These are phyloP conservation scores for Flexamia atlantica DNA, from an alignment of 2,888 invertebrate genomes.

Conservation along the genomic window DNA sequence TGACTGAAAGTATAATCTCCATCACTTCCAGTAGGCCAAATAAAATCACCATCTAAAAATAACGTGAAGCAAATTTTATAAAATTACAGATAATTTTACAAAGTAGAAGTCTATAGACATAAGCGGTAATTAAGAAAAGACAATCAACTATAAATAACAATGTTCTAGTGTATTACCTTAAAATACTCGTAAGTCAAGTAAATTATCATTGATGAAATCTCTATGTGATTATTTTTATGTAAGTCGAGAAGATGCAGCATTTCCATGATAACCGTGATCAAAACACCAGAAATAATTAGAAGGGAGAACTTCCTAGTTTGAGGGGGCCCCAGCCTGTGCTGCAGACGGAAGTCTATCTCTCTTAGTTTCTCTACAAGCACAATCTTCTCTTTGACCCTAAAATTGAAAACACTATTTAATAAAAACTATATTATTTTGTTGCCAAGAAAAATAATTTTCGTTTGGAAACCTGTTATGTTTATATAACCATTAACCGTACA, in stretches of 20 bases:
- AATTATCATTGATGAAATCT: background rate
- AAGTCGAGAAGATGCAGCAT: background rate
- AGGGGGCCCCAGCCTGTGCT: background rate
- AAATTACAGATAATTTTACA: too few species aligned
- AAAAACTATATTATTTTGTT: too few species aligned
- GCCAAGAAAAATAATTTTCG: too few species aligned
- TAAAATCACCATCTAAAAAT: background rate
- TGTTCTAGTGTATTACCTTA: background rate
- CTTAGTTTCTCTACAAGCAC: background rate
- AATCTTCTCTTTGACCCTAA: constrained; percentile 28
- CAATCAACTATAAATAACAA: too few species aligned
- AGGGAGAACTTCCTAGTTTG: background rate
- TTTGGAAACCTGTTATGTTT: too few species aligned
- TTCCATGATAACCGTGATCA: background rate
- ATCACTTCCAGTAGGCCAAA: constrained; percentile 14
- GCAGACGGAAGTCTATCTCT: constrained; percentile 16
- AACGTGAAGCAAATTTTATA: background rate
- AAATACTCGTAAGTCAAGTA: background rate
- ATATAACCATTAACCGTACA: too few species aligned
- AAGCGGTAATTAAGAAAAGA: too few species aligned
- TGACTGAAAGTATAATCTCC: constrained; percentile 6
- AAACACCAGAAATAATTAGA: background rate
- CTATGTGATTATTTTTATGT: background rate
- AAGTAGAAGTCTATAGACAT: too few species aligned
- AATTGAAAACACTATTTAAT: background rate